Evolutionary conservation across 53 echinoderm and acorn worm genomes (phyloP), one percentile per base, ranked within the genome.

Genomic region (Glandiceps talaboti): DNA sequence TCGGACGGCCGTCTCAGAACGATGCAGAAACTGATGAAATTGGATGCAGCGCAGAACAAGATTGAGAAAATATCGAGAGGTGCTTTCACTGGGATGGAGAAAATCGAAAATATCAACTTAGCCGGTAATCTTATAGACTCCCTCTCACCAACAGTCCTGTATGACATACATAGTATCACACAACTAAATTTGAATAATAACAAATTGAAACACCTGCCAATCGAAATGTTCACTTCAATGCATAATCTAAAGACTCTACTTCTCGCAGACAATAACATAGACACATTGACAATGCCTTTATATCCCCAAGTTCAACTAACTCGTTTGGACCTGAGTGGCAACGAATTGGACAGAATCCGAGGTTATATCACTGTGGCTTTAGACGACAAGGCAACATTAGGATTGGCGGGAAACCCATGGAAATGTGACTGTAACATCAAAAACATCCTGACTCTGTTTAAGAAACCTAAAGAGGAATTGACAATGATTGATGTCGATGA

Each of bases 321-420:
- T 6, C 64, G 64, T 12, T 20, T 45, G 64, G 64, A 45, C 64
- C 64, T 45, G 6, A 45, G 64, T 20, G 64, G 64, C 6, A 45
- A 45, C 64, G 64, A 45, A 45, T 20, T 45, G 6, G 64, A 45
- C 20, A 6, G 64, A 6, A 45, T 45, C 64, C 64, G 64, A 20
- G 64, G 64, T 20, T 45, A 45, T 20, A 45, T 45, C 64, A 45
- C 64, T 45, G 64, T 45, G 6, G 64, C 64, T 29, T 28, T 83
- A 27, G 73, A 29, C 0, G 33, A 26, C 30, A 1, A 77, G 64
- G 76, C 72, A 0, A 31, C 72, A 31, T 25, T 83, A 0, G 29
- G 73, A 14, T 74, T 27, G 1, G 25, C 0, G 0, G 79, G 83
- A 77, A 83, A 83, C 30, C 83, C n/a, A 14, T 83, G 83, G 83